Evolutionary conservation across 2,113 vertebrate genomes (phyloP), one percentile per base, ranked within the genome.

Genomic region (Boulengeromyrus knoepffleri): DNA sequence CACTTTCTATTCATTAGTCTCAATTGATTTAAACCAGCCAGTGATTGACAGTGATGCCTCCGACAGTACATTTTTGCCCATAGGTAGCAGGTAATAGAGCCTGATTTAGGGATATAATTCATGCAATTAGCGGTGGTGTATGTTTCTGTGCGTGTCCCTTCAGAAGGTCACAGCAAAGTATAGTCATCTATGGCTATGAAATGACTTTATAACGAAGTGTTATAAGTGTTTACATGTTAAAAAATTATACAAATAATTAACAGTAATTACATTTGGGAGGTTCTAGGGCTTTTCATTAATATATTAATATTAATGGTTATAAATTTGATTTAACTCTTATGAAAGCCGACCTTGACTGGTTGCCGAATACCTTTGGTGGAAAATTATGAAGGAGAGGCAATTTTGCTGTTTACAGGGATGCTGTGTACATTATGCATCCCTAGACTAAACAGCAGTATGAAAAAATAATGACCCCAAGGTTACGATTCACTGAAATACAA

Each of bases 221-320:
- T 52, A 47, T 53, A 86, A 86, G 49, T 87, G 85, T 50, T 87
- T 85, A 85, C 49, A 87, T 50, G 47, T 49, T 70, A 31, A 70
- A 52, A 87, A 87, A 87, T 49, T 49, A 50, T 36, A 85, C 49
- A 31, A 49, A 50, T n/a, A 87, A 52, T 52, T 52, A 87, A 56
- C n/a, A 27, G 50, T 87, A 53, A 87, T 87, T 87, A 87, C 56
- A 36, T 53, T 6, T 87, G 85, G 49, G 50, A 52, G 47, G 85
- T 87, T 85, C 50, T 31, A 56, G 27, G 85, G 50, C 47, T 87
- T 87, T 87, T 52, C 24, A 87, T 87, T 87, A 87, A 87, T 87
- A 87, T 87, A 9, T 31, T 46, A 80, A 87, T 49, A 87, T 87
- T 87, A 87, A 87, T 50, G 46, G 5, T 31, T 53, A 27, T 53